Evolutionary conservation across 2,888 invertebrate genomes (phyloP), one percentile per base, ranked within the genome.

Genomic region (Odontocerum albicorne): DNA sequence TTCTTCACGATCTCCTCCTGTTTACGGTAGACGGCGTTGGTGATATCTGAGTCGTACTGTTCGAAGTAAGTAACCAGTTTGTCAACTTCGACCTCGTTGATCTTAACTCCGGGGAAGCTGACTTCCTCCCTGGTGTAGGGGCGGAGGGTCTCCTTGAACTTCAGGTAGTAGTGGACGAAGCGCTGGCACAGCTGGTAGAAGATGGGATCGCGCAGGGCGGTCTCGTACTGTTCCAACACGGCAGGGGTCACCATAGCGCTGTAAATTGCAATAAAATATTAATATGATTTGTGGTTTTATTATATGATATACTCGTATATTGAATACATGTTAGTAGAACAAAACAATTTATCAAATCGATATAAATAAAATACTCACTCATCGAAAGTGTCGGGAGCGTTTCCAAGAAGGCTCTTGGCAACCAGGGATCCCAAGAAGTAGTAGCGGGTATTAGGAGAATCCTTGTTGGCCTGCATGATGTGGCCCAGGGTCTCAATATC

Each of bases 401-500:
- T 55, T 19, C 55, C 55, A 15, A 55, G 75, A 36, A 87, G 72
- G 42, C 77, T 70, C 64, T 81, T 82, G 65, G 81, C 80, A n/a
- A n/a, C n/a, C n/a, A n/a, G n/a, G n/a, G n/a, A n/a, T n/a, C n/a
- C n/a, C n/a, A n/a, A n/a, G n/a, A n/a, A n/a, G 66, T 86, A 88
- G 70, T 72, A 83, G 13, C 73, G 67, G 32, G 66, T 68, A 68
- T 87, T 83, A 16, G 81, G 73, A 60, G 85, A 84, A 60, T 83
- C 82, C 12, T 77, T 76, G 64, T 84, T 85, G 40, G 80, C 79
- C 70, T 87, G 82, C 62, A 89, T 78, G 43, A 87, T 64, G 64
- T 82, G 80, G 44, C 84, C 88, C 51, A 90, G 74, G 52, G 80
- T 72, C 64, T 87, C 81, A 62, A 88, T 72, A 44, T 84, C 80